Conservation (phyloP, 1,140 invertebrate genomes). For the Homarus americanus region DNA sequence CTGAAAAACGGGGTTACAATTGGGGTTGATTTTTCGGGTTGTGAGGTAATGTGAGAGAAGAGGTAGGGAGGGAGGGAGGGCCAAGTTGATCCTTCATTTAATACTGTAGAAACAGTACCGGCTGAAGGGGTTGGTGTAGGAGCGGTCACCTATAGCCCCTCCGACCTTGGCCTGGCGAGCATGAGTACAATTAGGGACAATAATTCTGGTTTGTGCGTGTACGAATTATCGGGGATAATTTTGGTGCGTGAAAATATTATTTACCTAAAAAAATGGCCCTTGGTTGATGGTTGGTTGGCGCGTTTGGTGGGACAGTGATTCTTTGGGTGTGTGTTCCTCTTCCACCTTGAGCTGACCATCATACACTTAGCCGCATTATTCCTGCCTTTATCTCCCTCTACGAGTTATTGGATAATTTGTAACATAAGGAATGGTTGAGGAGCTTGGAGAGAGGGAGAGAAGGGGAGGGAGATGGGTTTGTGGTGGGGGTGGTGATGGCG, state of each 20-base stretch:
- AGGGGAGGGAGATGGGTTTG: neutral
- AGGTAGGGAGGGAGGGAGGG: neutral
- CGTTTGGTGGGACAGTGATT: neutral
- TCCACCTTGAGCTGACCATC: neutral
- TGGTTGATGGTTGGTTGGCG: neutral
- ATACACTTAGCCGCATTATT: neutral
- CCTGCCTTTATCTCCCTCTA: neutral
- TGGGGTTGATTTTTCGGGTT: too few relatives aligned
- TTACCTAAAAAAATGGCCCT: too few relatives aligned
- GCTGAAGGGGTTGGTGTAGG: too few relatives aligned
- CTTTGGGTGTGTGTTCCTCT: neutral
- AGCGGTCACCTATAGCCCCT: too few relatives aligned
- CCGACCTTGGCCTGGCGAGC: neutral
- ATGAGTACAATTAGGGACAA: slow-evolving; percentile 5
- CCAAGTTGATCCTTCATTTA: neutral
- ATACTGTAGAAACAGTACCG: neutral
- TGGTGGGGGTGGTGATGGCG: too few relatives aligned
- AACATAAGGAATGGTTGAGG: neutral
- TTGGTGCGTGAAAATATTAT: too few relatives aligned
- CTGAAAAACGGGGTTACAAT: too few relatives aligned
- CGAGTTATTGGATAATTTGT: neutral
- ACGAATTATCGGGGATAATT: neutral
- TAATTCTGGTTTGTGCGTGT: neutral
- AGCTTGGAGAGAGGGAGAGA: slow-evolving; percentile 28
- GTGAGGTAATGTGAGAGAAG: neutral